A percentile compares a stretch with the other conserved stretches of the same genome.
These are phyloP conservation scores for Bimastos eiseni DNA, from an alignment of 2,888 invertebrate genomes.

Conservation along the genomic window DNA sequence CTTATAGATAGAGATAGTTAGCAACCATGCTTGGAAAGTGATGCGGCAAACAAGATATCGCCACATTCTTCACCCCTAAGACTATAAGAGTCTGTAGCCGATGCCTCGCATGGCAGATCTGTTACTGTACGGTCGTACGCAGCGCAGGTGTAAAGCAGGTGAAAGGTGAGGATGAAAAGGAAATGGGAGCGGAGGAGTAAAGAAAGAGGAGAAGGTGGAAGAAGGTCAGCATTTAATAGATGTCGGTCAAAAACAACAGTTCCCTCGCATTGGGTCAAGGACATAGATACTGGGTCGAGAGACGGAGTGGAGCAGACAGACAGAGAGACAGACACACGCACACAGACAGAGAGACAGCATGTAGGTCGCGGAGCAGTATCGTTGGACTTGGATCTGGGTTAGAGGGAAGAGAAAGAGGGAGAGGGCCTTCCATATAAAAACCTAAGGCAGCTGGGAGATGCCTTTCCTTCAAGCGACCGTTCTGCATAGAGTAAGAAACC, in stretches of 20 bases:
- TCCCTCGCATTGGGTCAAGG: neutral
- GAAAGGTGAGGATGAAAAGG: neutral
- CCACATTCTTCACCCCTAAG: no score
- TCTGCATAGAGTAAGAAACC: neutral
- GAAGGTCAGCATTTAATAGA: neutral
- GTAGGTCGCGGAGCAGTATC: neutral
- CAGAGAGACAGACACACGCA: neutral
- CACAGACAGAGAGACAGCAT: neutral
- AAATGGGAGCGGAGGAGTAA: neutral
- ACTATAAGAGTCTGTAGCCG: no score
- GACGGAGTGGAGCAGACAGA: neutral
- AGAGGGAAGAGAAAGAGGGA: neutral
- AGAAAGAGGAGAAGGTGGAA: neutral
- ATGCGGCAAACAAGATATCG: no score
- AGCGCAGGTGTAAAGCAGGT: no score
- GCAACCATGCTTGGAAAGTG: no score
- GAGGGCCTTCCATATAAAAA: neutral
- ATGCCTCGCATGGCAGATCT: no score
- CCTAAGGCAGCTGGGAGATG: neutral
- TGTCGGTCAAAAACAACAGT: neutral
- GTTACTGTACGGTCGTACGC: no score
- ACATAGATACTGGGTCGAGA: no score
- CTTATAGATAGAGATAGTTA: no score
- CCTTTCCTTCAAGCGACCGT: neutral
- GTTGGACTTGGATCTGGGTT: neutral